Base-by-base conservation (phyloP, 2,888 invertebrate genomes). In the Liposcelis brunnea region DNA sequence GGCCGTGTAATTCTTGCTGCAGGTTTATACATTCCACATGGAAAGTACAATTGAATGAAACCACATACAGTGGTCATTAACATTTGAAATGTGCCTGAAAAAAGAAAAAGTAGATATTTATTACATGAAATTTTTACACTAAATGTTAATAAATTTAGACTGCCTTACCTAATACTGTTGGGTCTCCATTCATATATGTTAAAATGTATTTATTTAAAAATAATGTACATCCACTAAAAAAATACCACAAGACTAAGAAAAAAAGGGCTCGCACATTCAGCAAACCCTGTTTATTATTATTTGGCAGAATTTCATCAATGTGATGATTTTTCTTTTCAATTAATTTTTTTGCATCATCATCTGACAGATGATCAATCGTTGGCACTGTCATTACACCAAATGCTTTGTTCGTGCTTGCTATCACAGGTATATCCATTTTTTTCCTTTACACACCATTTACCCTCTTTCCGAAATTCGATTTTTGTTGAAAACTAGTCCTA, bases 161-260 rank as follows among this genome's bases (percentile, higher is more conserved):
- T 44, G 19, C 33, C 59, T 63, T 64, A 80, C 81, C 80, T 58
- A 82, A 61, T 48, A 82, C 65, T 45, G 77, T 76, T 14, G 81
- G 78, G 62, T 82, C 78, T 40, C 79, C 80, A 59, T 74, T 69
- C 58, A 79, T 68, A 54, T 75, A 78, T 1, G 77, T 71, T 48
- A 83, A 63, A 55, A 82, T 80, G 58, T 80, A 80, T 58, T 82
- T 83, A 62, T 83, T 82, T 48, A 80, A 65, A 60, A 83, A 81
- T 43, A 83, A 64, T 2, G 81, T 82, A 58, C 77, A 78, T 7
- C 77, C 79, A 59, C 80, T 80, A 60, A 83, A 81, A 56, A 81
- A 68, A 57, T 81, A 82, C 81, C 82, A 81, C 49, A 80, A 60
- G 43, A 74, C 59, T 35, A 77, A 61, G 58, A 77, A 76, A 50